phyloP scores from a whole-genome alignment of 2,888 invertebrate genomes.

The Agonopterix subpropinquella region DNA sequence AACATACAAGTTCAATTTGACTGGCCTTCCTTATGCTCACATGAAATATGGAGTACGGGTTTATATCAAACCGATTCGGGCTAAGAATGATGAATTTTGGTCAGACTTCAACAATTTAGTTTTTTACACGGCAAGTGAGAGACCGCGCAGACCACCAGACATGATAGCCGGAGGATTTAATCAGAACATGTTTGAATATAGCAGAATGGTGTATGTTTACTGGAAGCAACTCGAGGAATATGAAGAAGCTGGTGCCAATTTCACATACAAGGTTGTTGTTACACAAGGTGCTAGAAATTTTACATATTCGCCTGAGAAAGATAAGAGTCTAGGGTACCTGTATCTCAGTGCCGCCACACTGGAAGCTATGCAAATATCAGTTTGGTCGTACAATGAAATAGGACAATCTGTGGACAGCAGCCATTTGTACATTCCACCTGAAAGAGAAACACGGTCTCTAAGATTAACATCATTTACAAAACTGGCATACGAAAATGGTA shows the following conservation, averaged over 20 bases:
- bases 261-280: conserved; percentile 79
- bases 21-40: conserved; percentile 78
- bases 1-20: conserved; percentile 60
- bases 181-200: conserved; percentile 66
- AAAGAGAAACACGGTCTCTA: conserved; percentile 61
- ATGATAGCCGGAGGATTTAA: conserved; percentile 85
- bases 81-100: conserved; percentile 79
- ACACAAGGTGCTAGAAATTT: conserved; percentile 42
- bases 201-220: conserved; percentile 81
- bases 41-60: conserved; percentile 83
- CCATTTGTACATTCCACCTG: conserved; percentile 77
- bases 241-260: conserved; percentile 84
- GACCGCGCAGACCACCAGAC: conserved; percentile 80
- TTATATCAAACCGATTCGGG: conserved; percentile 75
- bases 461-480: conserved; percentile 78
- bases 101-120: conserved; percentile 78
- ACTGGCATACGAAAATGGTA: conserved; percentile 81
- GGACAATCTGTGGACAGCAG: conserved; percentile 77
- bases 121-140: conserved; percentile 77
- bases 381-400: conserved; percentile 77
- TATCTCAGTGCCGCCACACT: conserved; percentile 69
- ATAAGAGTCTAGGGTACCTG: conserved; percentile 77
- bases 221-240: conserved; percentile 84
- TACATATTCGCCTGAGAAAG: conserved; percentile 58
- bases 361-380: conserved; percentile 62